Base-by-base conservation (phyloP, 2,113 vertebrate species). In the Rhizomys pruinosus region DNA sequence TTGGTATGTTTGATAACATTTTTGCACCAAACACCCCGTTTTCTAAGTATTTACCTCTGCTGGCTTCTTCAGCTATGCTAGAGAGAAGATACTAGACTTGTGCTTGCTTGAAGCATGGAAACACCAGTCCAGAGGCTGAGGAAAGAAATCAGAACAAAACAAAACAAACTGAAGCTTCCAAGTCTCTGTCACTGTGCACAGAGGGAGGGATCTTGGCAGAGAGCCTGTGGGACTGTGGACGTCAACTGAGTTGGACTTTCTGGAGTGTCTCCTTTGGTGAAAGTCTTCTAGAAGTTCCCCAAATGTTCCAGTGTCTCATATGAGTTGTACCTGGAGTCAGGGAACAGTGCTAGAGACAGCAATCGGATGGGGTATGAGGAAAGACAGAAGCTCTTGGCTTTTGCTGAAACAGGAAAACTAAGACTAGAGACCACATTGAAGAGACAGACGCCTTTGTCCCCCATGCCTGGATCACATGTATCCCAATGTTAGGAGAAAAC, bases 311-410 rank as follows among this genome's bases (percentile, higher is more conserved):
- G 6, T 64, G 20, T 15, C 13, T 42, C 15, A 7, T 5, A 0
- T 17, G n/a, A 55, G 32, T 34, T 64, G 6, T 37, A 0, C 29
- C 59, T 81, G 32, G 29, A 87, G 22, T 11, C 13, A 55, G n/a
- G 47, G 55, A 37, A 32, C 3, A 12, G 37, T 20, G 2, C 68
- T 91, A 55, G 32, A 6, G n/a, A 15, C 5, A 22, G 7, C 2
- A 0, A 3, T 59, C 76, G 61, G 17, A 13, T n/a, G 42, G 10
- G 4, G 27, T 47, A 10, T 8, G 0, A 63, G 39, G 19, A 1
- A 27, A 19, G 34, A 7, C 73, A 59, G 13, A 72, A 42, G 47
- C 7, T 25, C 25, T 59, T 63, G 6, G 61, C 6, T 42, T 79
- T 59, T 57, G 8, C 57, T 84, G 44, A 57, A 47, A 89, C 34